Percentiles rank a stretch among this genome's conserved stretches.
These are phyloP conservation scores for Myotis planiceps DNA, from an alignment of 2,797 vertebrate genomes.

Conservation along the genomic window DNA sequence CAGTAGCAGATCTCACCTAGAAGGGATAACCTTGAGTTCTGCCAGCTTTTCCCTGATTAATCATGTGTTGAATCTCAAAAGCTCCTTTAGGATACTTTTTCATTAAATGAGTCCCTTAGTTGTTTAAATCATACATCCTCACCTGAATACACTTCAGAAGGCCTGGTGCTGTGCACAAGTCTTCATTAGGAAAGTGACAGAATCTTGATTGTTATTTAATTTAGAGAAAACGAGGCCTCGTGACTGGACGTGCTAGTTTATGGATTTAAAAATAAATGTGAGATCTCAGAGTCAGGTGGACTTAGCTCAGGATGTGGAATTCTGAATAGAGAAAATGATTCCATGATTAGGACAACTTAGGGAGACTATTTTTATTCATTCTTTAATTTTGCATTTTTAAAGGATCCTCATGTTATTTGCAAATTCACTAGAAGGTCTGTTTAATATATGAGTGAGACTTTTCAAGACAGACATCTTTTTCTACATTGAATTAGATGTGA, in stretches of 20 bases:
- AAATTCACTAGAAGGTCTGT: background rate
- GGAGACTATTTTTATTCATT: slow-evolving; percentile 59
- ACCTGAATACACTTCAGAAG: slow-evolving; percentile 69
- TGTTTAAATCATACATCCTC: slow-evolving; percentile 69
- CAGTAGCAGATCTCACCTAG: background rate
- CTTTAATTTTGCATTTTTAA: slow-evolving; percentile 65
- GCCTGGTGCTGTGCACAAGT: slow-evolving; percentile 58
- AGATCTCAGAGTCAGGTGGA: slow-evolving; percentile 69
- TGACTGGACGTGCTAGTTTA: slow-evolving; percentile 66
- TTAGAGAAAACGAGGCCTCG: slow-evolving; percentile 62
- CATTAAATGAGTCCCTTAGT: slow-evolving; percentile 67
- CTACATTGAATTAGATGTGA: background rate
- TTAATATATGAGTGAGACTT: slow-evolving; percentile 4
- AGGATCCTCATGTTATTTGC: slow-evolving; percentile 27
- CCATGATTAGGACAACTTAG: background rate
- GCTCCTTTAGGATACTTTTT: slow-evolving; percentile 54
- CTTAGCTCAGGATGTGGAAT: slow-evolving; percentile 51
- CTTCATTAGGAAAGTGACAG: slow-evolving; percentile 66
- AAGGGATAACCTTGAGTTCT: slow-evolving; percentile 12
- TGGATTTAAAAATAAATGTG: slow-evolving; percentile 80
- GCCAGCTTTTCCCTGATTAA: slow-evolving; percentile 34
- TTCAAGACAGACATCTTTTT: background rate
- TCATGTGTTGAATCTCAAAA: slow-evolving; percentile 31
- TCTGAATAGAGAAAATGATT: slow-evolving; percentile 59
- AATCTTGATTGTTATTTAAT: slow-evolving; percentile 57